These are phyloP conservation scores for Eidolon dupreanum DNA, from an alignment of 2,797 vertebrate species.

Conservation along the genomic window DNA sequence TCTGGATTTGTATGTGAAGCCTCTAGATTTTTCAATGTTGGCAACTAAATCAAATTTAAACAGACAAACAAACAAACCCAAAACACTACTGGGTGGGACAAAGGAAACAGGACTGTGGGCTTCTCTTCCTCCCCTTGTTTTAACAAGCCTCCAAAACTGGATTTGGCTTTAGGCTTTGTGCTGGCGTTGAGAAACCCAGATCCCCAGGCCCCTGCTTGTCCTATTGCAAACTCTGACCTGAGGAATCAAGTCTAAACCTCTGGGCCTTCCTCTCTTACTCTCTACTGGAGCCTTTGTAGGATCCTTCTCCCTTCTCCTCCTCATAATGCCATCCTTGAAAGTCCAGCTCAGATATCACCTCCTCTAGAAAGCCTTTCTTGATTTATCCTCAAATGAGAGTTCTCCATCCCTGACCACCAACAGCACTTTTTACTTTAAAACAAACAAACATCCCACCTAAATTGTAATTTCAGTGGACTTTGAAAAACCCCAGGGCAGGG, in stretches of 20 bases:
- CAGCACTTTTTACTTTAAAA: background rate
- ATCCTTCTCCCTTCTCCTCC: background rate
- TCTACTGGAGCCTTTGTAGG: background rate
- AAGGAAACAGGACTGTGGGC: background rate
- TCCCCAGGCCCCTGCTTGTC: background rate
- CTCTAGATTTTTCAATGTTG: constrained; percentile 16
- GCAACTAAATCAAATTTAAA: constrained; percentile 26
- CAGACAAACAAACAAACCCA: background rate
- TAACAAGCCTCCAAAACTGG: background rate
- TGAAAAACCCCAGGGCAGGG: background rate
- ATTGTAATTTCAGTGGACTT: background rate
- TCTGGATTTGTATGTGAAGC: background rate
- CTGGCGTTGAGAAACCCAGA: too few species aligned
- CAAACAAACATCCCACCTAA: background rate
- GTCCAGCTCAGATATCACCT: background rate
- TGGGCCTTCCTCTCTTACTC: too few species aligned
- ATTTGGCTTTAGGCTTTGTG: background rate
- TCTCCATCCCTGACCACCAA: background rate
- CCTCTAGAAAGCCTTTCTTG: constrained; percentile 29
- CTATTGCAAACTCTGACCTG: background rate
- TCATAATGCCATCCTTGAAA: background rate
- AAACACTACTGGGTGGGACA: background rate
- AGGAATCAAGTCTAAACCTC: background rate
- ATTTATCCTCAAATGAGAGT: background rate
- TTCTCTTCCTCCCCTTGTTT: background rate